phyloP scores from a whole-genome alignment of 2,888 invertebrate species.

The Hymenopus coronatus region DNA sequence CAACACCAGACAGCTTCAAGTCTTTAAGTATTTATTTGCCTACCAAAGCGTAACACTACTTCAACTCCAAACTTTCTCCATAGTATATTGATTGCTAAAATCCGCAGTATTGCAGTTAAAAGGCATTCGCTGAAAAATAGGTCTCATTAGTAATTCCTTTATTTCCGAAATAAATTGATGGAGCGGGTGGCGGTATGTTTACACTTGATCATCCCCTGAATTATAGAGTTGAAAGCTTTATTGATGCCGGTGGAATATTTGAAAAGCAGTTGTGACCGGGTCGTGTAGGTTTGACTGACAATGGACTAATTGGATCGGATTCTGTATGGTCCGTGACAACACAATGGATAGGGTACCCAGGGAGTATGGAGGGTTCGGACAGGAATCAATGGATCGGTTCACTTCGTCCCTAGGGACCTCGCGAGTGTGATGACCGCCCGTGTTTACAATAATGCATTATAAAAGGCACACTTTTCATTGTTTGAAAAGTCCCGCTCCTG shows the following conservation, averaged over 20 bases:
- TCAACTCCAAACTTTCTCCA: too few relatives aligned
- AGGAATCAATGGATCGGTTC: neutral
- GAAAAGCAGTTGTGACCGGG: conserved; percentile 26
- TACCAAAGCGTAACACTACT: too few relatives aligned
- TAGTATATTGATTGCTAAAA: too few relatives aligned
- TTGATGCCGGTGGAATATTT: conserved; percentile 17
- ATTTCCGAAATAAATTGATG: neutral
- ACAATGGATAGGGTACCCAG: neutral
- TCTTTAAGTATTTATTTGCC: too few relatives aligned
- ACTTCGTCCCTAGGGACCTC: neutral
- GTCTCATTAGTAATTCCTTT: neutral
- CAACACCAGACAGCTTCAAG: too few relatives aligned
- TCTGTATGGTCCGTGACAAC: neutral
- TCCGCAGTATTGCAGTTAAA: neutral
- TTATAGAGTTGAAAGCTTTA: neutral
- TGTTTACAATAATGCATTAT: conserved; percentile 18
- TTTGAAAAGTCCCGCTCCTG: neutral
- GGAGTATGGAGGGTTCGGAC: neutral
- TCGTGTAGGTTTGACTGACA: conserved; percentile 7
- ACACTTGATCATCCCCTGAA: conserved; percentile 7
- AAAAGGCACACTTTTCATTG: neutral
- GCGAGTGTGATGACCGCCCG: neutral
- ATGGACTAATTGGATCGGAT: conserved; percentile 22
- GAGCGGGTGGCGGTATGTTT: neutral
- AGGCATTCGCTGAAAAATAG: neutral